These are phyloP conservation scores for Lepidostoma basale DNA, from an alignment of 1,140 invertebrate species.

Conservation along the genomic window DNA sequence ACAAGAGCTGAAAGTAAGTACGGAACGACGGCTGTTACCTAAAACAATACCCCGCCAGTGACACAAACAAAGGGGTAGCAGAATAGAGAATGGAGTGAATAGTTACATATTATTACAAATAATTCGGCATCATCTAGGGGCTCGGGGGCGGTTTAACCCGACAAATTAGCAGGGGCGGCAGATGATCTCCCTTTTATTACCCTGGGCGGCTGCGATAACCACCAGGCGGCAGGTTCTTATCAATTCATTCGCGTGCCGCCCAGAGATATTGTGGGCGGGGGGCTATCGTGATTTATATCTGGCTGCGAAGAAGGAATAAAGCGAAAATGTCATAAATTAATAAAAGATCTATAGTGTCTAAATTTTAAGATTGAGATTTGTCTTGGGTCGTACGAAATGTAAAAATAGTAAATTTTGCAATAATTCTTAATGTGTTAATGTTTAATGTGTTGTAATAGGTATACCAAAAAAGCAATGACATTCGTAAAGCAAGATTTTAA, in stretches of 20 bases:
- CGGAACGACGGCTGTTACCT: not conserved
- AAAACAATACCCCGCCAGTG: not conserved
- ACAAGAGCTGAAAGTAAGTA: no score
- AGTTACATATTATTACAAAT: constrained; percentile 31
- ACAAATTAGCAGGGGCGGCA: constrained; percentile 42
- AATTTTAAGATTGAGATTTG: no score
- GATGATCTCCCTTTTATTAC: constrained; percentile 62
- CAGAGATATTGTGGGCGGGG: constrained; percentile 17
- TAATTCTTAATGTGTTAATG: no score
- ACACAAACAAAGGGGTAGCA: constrained; percentile 1
- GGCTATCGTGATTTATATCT: constrained; percentile 43
- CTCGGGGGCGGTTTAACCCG: constrained; percentile 28
- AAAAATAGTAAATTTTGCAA: no score
- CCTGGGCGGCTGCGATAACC: constrained; percentile 57
- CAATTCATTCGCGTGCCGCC: constrained; percentile 37
- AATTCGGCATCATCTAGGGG: constrained; percentile 24
- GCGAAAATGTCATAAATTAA: no score
- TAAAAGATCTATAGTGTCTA: no score
- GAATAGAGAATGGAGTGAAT: no score
- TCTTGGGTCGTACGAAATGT: no score
- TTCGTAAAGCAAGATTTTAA: no score
- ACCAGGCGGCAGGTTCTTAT: constrained; percentile 50
- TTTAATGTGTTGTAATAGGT: no score
- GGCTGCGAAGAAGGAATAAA: not conserved
- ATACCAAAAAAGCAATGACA: no score